A percentile compares a stretch with the other conserved stretches of the same genome.
Conservation (phyloP, 2,888 invertebrate genomes). For the Archaeoteleia sp. region DNA sequence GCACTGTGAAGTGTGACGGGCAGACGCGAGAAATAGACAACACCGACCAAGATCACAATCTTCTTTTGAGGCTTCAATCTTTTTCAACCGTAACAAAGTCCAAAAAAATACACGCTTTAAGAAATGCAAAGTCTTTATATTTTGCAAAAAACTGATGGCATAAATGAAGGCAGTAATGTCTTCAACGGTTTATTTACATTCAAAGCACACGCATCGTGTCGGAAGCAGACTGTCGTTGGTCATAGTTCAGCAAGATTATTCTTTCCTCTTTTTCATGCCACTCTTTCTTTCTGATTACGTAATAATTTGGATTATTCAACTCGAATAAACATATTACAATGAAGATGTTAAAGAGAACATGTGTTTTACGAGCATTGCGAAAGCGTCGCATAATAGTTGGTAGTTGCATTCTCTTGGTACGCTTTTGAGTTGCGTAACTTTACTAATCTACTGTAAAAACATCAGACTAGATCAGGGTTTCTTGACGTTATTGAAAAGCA, state of each 20-base stretch:
- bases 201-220: too few species aligned
- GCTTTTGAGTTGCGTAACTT: conserved; percentile 20
- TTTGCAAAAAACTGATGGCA: too few species aligned
- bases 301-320: too few species aligned
- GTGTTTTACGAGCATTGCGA: conserved; percentile 19
- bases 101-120: neutral
- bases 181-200: too few species aligned
- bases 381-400: conserved; percentile 16
- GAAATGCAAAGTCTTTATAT: neutral
- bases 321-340: too few species aligned
- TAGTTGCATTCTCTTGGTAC: conserved; percentile 10
- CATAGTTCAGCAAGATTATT: too few species aligned
- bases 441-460: conserved; percentile 26
- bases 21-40: conserved; percentile 32
- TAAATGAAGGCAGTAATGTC: too few species aligned
- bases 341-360: too few species aligned
- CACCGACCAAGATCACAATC: conserved; percentile 27
- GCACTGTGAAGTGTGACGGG: conserved; percentile 31
- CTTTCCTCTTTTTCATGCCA: too few species aligned
- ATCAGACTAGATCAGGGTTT: neutral
- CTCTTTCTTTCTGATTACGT: too few species aligned
- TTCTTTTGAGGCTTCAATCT: conserved; percentile 10
- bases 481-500: too few species aligned
- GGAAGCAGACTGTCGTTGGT: too few species aligned
- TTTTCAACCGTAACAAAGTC: conserved; percentile 29